Base-by-base conservation (phyloP, 2,797 vertebrate genomes). In the Catostomus latipinnis region DNA sequence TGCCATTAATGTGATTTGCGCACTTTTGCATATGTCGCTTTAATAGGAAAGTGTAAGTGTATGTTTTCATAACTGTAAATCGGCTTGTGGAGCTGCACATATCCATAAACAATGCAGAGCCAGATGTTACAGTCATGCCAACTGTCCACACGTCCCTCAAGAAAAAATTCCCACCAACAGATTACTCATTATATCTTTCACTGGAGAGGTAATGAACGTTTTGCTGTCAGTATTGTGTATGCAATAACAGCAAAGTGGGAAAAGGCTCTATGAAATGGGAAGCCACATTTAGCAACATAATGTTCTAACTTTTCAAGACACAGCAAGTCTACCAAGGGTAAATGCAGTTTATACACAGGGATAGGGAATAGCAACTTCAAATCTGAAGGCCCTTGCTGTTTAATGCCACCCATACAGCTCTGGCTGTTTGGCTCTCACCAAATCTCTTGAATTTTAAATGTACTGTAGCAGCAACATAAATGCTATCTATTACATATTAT, bases 181-280 rank as follows among this genome's bases (percentile, higher is more conserved):
- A 87, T 86, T 82, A 86, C 80, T 74, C 77, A 87, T 88, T 89
- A 90, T 89, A 89, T 66, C 79, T 85, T 84, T 91, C 83, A 87
- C 68, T 84, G 84, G 80, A 76, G 46, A 87, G 81, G 87, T 88
- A 89, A 90, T 88, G 78, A 84, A 88, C 87, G 89, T 83, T 83
- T 84, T 66, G 22, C 62, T 50, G 45, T 60, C 65, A 52, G 8
- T 6, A n/a, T 1, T 58, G 66, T 67, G 83, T 87, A 84, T 81
- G 84, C 82, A 88, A 78, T 50, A 68, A 80, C 83, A 81, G 56
- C 75, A 63, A 72, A 70, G 81, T 61, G 78, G 81, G 79, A 76
- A 74, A 8, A 58, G 34, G 79, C 68, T 62, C 13, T 53, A 76
- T 78, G 82, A 89, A 83, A 69, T 50, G 81, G 46, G 58, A 68